phyloP scores from a whole-genome alignment of 2,113 vertebrate species.

The Dromas ardeola region DNA sequence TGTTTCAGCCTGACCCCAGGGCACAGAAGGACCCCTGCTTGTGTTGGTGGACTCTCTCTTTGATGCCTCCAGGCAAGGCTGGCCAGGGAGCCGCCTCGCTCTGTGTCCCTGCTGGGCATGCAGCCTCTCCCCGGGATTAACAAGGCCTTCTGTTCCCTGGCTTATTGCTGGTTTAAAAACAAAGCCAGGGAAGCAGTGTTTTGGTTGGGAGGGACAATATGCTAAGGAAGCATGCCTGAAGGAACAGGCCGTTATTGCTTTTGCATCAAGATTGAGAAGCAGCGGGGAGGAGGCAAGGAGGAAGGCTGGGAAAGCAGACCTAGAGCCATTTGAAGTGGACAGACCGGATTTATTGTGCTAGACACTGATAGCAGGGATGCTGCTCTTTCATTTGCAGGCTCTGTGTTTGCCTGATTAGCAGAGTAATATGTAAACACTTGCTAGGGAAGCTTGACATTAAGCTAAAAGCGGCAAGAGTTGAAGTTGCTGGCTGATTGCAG shows the following conservation, averaged over 20 bases:
- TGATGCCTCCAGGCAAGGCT: background rate
- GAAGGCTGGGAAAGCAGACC: background rate
- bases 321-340: background rate
- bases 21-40: background rate
- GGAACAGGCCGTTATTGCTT: background rate
- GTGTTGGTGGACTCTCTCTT: background rate
- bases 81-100: background rate
- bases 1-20: background rate
- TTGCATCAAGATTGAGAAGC: background rate
- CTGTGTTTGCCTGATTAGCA: conserved; percentile 25
- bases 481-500: background rate
- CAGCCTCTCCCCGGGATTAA: background rate
- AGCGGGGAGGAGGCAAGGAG: background rate
- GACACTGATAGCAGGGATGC: background rate
- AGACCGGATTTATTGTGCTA: background rate
- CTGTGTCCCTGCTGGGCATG: background rate
- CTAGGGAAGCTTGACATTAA: background rate
- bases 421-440: background rate
- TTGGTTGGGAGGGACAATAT: background rate
- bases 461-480: background rate
- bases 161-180: background rate
- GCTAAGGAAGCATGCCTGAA: background rate
- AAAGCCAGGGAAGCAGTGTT: background rate
- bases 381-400: conserved; percentile 23
- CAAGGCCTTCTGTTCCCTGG: background rate